phyloP scores from a whole-genome alignment of 2,888 invertebrate species.

The Panzeria rudis region DNA sequence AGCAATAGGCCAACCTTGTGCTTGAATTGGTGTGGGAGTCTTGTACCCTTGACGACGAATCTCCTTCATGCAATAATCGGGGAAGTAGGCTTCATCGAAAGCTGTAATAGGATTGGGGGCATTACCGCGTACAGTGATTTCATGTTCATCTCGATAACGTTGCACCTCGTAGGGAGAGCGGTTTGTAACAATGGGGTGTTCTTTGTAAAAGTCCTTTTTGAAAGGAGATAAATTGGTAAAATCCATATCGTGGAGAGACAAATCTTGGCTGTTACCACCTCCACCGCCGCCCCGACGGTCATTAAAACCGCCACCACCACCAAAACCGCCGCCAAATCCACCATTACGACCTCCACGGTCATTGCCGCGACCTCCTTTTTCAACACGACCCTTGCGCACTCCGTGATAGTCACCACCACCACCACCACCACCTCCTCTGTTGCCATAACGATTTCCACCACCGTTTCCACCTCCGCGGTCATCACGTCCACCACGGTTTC shows the following conservation, averaged over 20 bases:
- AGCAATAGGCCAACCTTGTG: slow-evolving; percentile 94
- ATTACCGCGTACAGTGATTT: slow-evolving; percentile 90
- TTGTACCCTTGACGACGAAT: slow-evolving; percentile 88
- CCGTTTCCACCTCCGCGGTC: slow-evolving; percentile 96
- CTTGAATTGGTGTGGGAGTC: slow-evolving; percentile 93
- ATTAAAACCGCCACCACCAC: slow-evolving; percentile 83
- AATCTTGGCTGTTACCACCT: slow-evolving; percentile 86
- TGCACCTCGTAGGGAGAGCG: slow-evolving; percentile 89
- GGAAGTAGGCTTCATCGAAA: slow-evolving; percentile 92
- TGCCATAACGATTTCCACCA: slow-evolving; percentile 96
- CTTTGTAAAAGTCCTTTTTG: slow-evolving; percentile 93
- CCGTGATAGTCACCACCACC: slow-evolving; percentile 91
- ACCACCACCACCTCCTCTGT: slow-evolving; percentile 94
- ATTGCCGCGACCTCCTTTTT: slow-evolving; percentile 76
- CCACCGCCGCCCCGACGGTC: slow-evolving; percentile 95
- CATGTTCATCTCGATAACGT: slow-evolving; percentile 87
- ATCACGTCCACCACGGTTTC: slow-evolving; percentile 78
- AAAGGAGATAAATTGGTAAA: slow-evolving; percentile 88
- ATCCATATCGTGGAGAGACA: slow-evolving; percentile 91
- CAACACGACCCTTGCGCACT: slow-evolving; percentile 80
- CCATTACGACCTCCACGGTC: slow-evolving; percentile 76
- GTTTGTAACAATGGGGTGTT: slow-evolving; percentile 87
- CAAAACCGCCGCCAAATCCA: slow-evolving; percentile 89
- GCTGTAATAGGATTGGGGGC: slow-evolving; percentile 91
- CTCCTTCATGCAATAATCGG: slow-evolving; percentile 89